Conservation (phyloP, 2,113 vertebrate genomes). For the Perognathus longimembris region DNA sequence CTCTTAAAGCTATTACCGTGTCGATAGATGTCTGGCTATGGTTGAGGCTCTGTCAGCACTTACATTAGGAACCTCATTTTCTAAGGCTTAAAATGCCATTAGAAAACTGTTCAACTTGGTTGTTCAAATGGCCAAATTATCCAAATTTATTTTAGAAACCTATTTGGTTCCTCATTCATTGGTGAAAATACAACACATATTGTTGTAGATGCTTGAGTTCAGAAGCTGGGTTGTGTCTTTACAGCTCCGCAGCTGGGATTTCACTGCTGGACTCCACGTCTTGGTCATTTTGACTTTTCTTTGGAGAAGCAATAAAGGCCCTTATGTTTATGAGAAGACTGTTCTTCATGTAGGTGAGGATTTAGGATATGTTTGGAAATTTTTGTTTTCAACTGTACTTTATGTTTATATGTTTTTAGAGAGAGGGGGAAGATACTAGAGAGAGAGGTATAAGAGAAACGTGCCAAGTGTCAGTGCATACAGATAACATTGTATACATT, state of each 20-base stretch:
- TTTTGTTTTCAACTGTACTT: not conserved
- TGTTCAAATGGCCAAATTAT: constrained; percentile 79
- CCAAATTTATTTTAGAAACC: constrained; percentile 72
- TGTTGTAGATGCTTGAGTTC: not conserved
- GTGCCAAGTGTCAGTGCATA: accelerated
- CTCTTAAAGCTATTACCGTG: constrained; percentile 77
- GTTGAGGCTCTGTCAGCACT: constrained; percentile 70
- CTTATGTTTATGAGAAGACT: not conserved
- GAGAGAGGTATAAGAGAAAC: not conserved
- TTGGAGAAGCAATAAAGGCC: not conserved
- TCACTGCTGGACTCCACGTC: not conserved
- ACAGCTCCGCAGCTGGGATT: too few relatives aligned
- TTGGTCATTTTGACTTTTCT: not conserved
- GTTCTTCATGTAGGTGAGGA: not conserved
- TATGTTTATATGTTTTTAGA: not conserved
- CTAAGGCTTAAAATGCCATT: constrained; percentile 75
- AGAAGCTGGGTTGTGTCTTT: not conserved
- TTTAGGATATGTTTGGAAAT: too few relatives aligned
- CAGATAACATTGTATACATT: too few relatives aligned
- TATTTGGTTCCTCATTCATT: constrained; percentile 45
- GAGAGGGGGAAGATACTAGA: not conserved
- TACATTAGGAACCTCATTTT: constrained; percentile 63
- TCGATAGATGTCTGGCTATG: constrained; percentile 40
- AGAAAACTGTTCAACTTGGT: constrained; percentile 62
- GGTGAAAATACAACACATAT: not conserved